Evolutionary conservation across 2,888 invertebrate genomes (phyloP).

Genomic region (Apoda limacodes): DNA sequence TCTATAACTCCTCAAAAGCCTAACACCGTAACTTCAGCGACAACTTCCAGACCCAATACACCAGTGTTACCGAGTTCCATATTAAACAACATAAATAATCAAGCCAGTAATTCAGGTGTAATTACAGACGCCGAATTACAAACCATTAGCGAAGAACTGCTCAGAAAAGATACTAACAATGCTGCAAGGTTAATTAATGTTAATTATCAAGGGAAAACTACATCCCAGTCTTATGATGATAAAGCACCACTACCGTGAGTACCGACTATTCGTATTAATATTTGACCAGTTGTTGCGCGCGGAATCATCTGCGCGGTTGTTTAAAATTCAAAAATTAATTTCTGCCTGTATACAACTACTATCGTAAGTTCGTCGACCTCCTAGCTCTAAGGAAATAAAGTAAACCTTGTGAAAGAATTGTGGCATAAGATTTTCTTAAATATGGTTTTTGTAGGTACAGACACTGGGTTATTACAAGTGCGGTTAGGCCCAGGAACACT

Average conservation of each 20-base stretch:
- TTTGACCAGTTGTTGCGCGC: too few species aligned
- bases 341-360: too few species aligned
- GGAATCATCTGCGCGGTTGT: too few species aligned
- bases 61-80: conserved; percentile 55
- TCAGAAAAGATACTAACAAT: conserved; percentile 80
- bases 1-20: conserved; percentile 6
- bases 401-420: too few species aligned
- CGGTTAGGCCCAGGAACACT: too few species aligned
- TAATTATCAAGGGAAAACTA: conserved; percentile 81
- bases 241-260: conserved; percentile 83
- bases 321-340: too few species aligned
- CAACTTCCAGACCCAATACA: conserved; percentile 24
- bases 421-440: too few species aligned
- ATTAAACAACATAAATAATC: conserved; percentile 41
- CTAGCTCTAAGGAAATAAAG: too few species aligned
- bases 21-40: conserved; percentile 11
- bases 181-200: conserved; percentile 76
- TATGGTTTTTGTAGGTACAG: too few species aligned
- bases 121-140: conserved; percentile 73
- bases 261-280: too few species aligned
- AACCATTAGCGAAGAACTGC: conserved; percentile 77
- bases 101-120: conserved; percentile 27
- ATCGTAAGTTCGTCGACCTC: too few species aligned
- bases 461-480: too few species aligned
- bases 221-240: conserved; percentile 75